Evolutionary conservation across 1,140 invertebrate species (phyloP), one percentile per base, ranked within the genome.

Genomic region (Oreohelix idahoensis): DNA sequence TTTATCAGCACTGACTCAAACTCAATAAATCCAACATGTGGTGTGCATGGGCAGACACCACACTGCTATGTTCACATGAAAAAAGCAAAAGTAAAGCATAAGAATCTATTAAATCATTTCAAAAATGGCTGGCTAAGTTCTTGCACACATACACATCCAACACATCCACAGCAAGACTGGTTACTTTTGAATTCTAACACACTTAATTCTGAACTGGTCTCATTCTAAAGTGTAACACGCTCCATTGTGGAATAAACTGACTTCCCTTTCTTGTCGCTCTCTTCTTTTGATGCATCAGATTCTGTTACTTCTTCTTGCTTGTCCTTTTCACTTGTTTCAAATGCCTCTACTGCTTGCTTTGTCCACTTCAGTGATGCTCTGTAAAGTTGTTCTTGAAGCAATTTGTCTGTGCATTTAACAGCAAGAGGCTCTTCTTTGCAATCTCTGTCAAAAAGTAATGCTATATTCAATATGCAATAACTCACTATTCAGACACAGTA

Each of bases 311-410:
- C 32, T 79, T 79, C 58, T 79, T 79, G n/a, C 26, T 69, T 36
- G 10, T 69, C 20, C 36, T 66, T 26, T 17, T 39, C 35, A 4
- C 23, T 29, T 20, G 51, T 36, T 66, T 69, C 77, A 69, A 69
- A 32, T 26, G 79, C 36, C 32, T 73, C 49, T 58, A 4, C n/a
- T 26, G 71, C 29, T 45, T 39, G 49, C 51, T 82, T 70, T 26
- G 36, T 88, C 89, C 88, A 87, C 58, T 89, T 84, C 45, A 88
- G 26, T 23, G 88, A 83, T 70, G 88, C 79, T 79, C 83, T 77
- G 79, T 86, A 89, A 26, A 90, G 66, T 36, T 86, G 85, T 32
- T 88, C 81, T 73, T 84, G 84, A 23, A 88, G 71, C 69, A 87
- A 85, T 49, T 74, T 84, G 81, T 89, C 83, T 45, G 74, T 38